These are phyloP conservation scores for Petrocephalus zakoni DNA, from an alignment of 2,113 vertebrate species.

Conservation along the genomic window DNA sequence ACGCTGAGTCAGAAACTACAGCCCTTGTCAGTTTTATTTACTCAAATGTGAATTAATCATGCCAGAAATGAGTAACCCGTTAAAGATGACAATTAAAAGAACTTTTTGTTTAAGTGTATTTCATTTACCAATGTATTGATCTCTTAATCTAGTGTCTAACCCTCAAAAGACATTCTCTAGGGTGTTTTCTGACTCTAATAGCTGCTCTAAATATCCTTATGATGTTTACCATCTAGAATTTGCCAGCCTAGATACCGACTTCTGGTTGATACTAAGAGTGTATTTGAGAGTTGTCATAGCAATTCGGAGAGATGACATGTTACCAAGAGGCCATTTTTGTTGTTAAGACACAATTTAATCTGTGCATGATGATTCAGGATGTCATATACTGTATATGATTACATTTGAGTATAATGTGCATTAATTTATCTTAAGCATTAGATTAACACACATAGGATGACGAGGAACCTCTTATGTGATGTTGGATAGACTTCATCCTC, in stretches of 20 bases:
- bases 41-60: neutral
- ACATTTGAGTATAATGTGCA: neutral
- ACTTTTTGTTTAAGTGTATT: conserved; percentile 1
- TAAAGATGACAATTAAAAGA: neutral
- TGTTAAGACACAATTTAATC: conserved; percentile 8
- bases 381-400: neutral
- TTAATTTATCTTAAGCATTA: neutral
- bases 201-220: neutral
- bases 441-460: neutral
- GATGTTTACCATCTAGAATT: neutral
- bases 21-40: neutral
- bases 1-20: neutral
- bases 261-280: neutral
- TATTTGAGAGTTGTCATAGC: conserved; percentile 20
- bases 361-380: neutral
- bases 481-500: neutral
- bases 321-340: conserved; percentile 1
- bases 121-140: neutral
- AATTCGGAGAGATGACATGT: neutral
- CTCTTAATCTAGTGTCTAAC: neutral
- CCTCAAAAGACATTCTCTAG: neutral
- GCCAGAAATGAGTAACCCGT: neutral
- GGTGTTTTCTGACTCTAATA: neutral
- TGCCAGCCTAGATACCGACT: neutral
- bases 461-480: neutral